Evolutionary conservation across 23 tunicate genomes (phyloP), one percentile per base, ranked within the genome.

Genomic region (Styela clava): DNA sequence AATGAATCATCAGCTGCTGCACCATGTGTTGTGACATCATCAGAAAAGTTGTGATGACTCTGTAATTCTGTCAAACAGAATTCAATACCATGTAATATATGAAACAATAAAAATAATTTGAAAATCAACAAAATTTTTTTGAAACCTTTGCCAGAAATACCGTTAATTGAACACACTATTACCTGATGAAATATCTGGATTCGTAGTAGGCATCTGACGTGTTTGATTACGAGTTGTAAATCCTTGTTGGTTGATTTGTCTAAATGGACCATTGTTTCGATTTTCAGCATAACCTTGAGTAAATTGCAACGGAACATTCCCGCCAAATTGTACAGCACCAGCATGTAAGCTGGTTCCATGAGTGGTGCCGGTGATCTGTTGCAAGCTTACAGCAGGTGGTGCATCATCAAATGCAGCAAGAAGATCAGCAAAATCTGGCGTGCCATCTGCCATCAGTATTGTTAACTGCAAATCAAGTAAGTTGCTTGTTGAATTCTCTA

Each of bases 391-490:
- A 16, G 52, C 67, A 16, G 32, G 31, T 9, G 64, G 63, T 23
- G 64, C 67, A 33, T 76, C 81, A 33, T 76, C 81, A n/a, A 76
- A 35, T 21, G 52, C 81, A 52, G 81, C 81, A 9, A 76, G 16
- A 35, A 76, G 81, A 52, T 76, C 81, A 12, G 81, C 26, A 56
- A 76, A 44, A 52, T 76, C 81, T 44, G 81, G 81, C n/a, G 81
- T 29, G 65, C 81, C 81, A 52, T 76, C 62, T 26, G 81, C 81
- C 81, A 76, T 76, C 33, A 28, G 77, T 3, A 16, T 31, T 32
- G 16, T 24, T 65, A 7, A 27, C 70, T 65, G 31, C 7, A 65
- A 65, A 44, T 5, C 56, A 44, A 44, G n/a, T n/a, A n/a, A n/a
- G n/a, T n/a, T n/a, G n/a, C n/a, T n/a, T n/a, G n/a, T n/a, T n/a